Base-by-base conservation (phyloP, 2,113 vertebrate genomes). In the Alligator sinensis region DNA sequence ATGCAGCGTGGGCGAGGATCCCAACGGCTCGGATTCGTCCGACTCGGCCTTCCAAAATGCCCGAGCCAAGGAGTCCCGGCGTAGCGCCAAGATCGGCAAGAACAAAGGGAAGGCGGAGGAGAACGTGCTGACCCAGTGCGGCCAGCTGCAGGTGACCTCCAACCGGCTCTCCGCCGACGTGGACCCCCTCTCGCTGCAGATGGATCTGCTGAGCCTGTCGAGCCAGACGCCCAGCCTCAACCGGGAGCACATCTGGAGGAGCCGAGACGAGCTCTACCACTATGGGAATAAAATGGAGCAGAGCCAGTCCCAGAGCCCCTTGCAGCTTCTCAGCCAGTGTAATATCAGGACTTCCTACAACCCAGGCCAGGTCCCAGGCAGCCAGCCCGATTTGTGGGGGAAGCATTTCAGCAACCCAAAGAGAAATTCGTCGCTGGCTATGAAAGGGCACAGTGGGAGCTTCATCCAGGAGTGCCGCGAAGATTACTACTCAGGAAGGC, bases 21-120 rank as follows among this genome's bases (percentile, higher is more conserved):
- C 99, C 82, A 99, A 99, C 0, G 99, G 99, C 81, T 99, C 99
- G 0, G 99, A 99, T 94, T 99, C 99, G 0, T 99, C 99, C 0
- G 99, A 99, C 91, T 99, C 99, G 0, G 99, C 99, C 58, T 99
- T 99, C 94, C 99, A 99, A 95, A 99, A 98, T 0, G 99, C 99
- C 1, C 98, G 99, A 74, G 99, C 99, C 92, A 98, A 99, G 86
- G 99, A 99, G 95, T 99, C 99, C 9, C 98, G 99, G 25, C 99
- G 98, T 94, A 99, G 99, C 2, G 98, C 99, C 95, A 99, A 99
- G 94, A 99, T 98, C 0, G 98, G 98, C 92, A 99, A 99, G 97
- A 99, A 98, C 95, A 98, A 98, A 82, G 98, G 88, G 47, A 98
- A 98, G 87, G 94, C 98, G 0, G 98, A 99, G 95, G 98, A 98